Conservation (phyloP, 2,888 invertebrate species). For the Platypus cylindrus region DNA sequence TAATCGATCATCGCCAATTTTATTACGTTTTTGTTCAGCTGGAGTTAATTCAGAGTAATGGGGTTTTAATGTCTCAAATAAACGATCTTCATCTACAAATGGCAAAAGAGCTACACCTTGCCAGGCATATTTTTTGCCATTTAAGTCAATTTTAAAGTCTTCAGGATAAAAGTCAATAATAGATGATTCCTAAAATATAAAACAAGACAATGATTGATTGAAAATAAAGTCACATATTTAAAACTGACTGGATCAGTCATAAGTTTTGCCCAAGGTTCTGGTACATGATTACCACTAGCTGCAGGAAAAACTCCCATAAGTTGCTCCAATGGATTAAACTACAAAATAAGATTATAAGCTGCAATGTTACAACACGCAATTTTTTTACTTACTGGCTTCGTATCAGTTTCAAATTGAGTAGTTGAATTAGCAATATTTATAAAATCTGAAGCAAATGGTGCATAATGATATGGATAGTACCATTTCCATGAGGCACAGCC, state of each 20-base stretch:
- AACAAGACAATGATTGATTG: conserved; percentile 16
- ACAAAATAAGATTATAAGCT: no score
- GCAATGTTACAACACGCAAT: not conserved
- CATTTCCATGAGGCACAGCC: conserved; percentile 99
- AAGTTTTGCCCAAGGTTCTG: conserved; percentile 80
- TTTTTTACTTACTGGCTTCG: conserved; percentile 58
- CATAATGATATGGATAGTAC: conserved; percentile 99
- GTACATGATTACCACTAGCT: conserved; percentile 88
- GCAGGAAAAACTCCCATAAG: conserved; percentile 99
- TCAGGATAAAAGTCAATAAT: conserved; percentile 99
- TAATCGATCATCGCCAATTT: conserved; percentile 77
- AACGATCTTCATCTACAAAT: conserved; percentile 88
- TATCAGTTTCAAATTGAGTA: conserved; percentile 77
- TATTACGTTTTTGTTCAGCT: conserved; percentile 80
- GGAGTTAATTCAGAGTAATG: conserved; percentile 69
- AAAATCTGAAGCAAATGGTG: conserved; percentile 99
- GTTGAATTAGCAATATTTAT: conserved; percentile 76
- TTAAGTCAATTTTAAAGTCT: conserved; percentile 95
- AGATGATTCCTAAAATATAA: conserved; percentile 66
- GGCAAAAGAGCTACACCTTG: conserved; percentile 97
- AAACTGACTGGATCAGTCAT: conserved; percentile 78
- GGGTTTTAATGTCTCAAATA: conserved; percentile 70
- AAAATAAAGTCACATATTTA: conserved; percentile 3
- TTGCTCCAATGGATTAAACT: conserved; percentile 96
- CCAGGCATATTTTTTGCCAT: conserved; percentile 99